phyloP scores from a whole-genome alignment of 2,113 vertebrate species.

The Crocuta crocuta region DNA sequence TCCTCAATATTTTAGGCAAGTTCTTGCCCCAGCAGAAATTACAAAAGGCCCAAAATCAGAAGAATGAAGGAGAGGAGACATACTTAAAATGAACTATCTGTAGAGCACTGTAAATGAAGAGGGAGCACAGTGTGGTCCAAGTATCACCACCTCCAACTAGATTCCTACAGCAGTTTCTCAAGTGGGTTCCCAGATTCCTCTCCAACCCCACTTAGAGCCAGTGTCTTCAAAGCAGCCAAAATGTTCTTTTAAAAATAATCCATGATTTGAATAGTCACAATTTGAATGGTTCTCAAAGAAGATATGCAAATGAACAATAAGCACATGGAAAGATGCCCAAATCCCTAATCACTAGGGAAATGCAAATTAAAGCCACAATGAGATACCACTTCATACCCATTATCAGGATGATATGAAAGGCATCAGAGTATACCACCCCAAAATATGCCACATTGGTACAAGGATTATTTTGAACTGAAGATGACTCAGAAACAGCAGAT shows the following conservation, averaged over 20 bases:
- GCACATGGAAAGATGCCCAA: not conserved
- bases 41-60: constrained; percentile 17
- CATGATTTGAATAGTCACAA: not conserved
- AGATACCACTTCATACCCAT: not conserved
- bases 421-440: not conserved
- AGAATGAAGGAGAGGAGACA: not conserved
- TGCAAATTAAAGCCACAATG: constrained; percentile 18
- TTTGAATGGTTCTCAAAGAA: not conserved
- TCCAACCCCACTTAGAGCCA: not conserved
- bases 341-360: not conserved
- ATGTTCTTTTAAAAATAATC: not conserved
- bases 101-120: not conserved
- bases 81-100: not conserved
- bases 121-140: not conserved
- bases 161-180: not conserved
- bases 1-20: constrained; percentile 27
- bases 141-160: not conserved
- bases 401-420: not conserved
- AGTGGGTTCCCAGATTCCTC: not conserved
- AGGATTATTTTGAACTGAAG: not conserved
- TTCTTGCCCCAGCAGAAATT: not conserved
- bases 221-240: constrained; percentile 12
- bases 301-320: not conserved
- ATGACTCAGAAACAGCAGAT: not conserved
- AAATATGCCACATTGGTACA: not conserved